These are phyloP conservation scores for Plebejus anna DNA, from an alignment of 2,888 invertebrate species.

Conservation along the genomic window DNA sequence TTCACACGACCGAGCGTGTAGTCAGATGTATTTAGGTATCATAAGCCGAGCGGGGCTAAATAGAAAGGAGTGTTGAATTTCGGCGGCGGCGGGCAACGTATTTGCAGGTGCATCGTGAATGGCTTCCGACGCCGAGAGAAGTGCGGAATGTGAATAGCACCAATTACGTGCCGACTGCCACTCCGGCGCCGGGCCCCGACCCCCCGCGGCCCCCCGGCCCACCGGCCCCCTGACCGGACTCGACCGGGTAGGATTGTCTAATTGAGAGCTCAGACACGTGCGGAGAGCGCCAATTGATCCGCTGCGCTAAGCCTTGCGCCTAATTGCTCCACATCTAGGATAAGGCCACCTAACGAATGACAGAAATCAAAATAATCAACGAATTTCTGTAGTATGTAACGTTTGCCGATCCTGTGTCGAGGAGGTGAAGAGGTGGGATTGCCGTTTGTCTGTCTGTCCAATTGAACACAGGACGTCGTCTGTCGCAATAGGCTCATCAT, in stretches of 20 bases:
- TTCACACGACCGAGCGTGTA: constrained; percentile 1
- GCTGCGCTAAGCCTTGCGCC: not conserved
- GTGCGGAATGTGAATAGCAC: constrained; percentile 40
- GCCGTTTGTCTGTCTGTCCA: not conserved
- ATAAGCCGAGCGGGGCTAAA: not conserved
- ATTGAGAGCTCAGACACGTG: constrained; percentile 46
- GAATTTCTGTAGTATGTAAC: not conserved
- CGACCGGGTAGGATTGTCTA: constrained; percentile 41
- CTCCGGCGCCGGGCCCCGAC: constrained; percentile 39
- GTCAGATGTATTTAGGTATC: constrained; percentile 8
- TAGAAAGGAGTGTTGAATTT: not conserved
- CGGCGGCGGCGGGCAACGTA: not conserved
- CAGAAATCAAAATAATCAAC: not conserved
- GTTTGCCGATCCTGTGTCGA: not conserved
- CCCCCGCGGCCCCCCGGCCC: constrained; percentile 43
- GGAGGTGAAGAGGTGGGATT: not conserved
- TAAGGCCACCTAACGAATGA: not conserved
- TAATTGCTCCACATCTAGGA: not conserved
- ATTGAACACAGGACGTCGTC: not conserved
- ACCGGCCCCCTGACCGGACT: constrained; percentile 40
- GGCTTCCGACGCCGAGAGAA: constrained; percentile 4
- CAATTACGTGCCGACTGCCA: constrained; percentile 44
- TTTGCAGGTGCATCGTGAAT: constrained; percentile 16
- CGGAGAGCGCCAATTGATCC: constrained; percentile 1
- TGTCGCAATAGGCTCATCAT: not conserved